phyloP scores from a whole-genome alignment of 1,140 invertebrate species.

The Drosophila malerkotliana region DNA sequence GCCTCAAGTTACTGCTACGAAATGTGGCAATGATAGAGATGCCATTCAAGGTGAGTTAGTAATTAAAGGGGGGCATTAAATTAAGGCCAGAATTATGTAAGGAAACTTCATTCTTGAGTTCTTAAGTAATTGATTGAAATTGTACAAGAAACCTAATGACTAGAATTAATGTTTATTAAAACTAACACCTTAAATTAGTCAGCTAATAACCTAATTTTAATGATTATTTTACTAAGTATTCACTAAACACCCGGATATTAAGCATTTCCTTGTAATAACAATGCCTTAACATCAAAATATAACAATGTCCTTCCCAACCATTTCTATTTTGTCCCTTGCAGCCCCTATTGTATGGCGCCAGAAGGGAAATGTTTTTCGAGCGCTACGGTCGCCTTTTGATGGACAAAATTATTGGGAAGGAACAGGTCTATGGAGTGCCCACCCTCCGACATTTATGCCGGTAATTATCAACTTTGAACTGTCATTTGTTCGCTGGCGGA shows the following conservation, averaged over 20 bases:
- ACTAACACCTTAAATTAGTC: not conserved
- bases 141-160: too few relatives aligned
- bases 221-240: not conserved
- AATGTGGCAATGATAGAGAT: slow-evolving; percentile 85
- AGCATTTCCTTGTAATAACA: not conserved
- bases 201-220: not conserved
- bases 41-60: slow-evolving; percentile 77
- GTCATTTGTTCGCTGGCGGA: not conserved
- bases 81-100: not conserved
- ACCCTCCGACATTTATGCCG: slow-evolving; percentile 86
- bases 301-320: not conserved
- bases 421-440: slow-evolving; percentile 82
- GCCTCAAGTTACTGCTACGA: slow-evolving; percentile 88
- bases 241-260: not conserved
- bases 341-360: slow-evolving; percentile 78
- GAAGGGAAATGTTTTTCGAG: slow-evolving; percentile 86
- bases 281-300: not conserved
- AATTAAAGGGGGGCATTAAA: not conserved
- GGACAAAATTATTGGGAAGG: slow-evolving; percentile 85
- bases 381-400: slow-evolving; percentile 87
- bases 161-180: too few relatives aligned
- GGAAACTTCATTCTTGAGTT: not conserved
- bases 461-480: slow-evolving; percentile 68
- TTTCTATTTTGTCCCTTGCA: slow-evolving; percentile 26
- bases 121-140: too few relatives aligned